Conservation (phyloP, 64 coral and sea anemone genomes). For the Porites australiensis region DNA sequence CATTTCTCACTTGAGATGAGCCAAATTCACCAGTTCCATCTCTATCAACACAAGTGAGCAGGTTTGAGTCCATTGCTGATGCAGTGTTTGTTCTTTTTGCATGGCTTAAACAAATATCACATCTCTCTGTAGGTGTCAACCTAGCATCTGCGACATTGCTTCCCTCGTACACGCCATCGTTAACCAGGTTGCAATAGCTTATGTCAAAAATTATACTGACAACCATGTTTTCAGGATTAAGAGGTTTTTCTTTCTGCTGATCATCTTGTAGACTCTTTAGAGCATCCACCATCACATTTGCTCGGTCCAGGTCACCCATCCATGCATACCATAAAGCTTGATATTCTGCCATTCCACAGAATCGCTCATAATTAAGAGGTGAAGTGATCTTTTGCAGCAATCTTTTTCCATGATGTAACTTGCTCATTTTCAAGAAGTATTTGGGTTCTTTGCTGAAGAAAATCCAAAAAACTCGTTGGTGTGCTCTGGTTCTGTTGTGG, state of each 20-base stretch:
- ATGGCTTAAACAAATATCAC: constrained; percentile 3
- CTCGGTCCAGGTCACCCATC: constrained; percentile 26
- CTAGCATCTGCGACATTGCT: constrained; percentile 2
- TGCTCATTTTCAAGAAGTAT: background rate
- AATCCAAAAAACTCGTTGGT: background rate
- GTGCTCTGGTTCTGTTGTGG: background rate
- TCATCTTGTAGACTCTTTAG: constrained; percentile 2
- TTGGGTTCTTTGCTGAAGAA: background rate
- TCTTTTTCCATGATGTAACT: constrained; percentile 15
- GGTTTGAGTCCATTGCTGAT: background rate
- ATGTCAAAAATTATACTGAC: background rate
- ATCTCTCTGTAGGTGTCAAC: background rate
- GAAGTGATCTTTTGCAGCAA: background rate
- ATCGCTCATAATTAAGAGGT: constrained; percentile 21
- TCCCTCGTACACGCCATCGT: constrained; percentile 8
- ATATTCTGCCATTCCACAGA: constrained; percentile 27
- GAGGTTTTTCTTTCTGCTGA: background rate
- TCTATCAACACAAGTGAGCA: constrained; percentile 19
- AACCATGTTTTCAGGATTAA: constrained; percentile 8
- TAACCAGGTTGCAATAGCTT: constrained; percentile 7
- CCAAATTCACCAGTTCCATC: constrained; percentile 38
- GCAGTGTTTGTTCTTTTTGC: background rate
- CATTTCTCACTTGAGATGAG: background rate
- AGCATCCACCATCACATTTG: constrained; percentile 22
- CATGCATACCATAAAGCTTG: constrained; percentile 44